Evolutionary conservation across 2,888 invertebrate genomes (phyloP), one percentile per base, ranked within the genome.

Genomic region (Noctua janthina): DNA sequence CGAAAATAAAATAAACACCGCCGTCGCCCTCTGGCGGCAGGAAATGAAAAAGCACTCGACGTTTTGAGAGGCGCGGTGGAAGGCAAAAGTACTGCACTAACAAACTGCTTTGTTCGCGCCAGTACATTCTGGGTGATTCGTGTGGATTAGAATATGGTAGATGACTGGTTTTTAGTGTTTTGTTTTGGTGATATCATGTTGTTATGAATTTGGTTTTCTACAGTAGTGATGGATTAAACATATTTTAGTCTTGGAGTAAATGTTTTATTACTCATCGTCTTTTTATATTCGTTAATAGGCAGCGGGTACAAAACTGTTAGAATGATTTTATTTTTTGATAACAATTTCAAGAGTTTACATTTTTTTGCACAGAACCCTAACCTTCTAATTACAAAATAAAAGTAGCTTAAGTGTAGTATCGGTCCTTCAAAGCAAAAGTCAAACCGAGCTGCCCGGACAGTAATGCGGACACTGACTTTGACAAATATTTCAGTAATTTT

Each of bases 31-130:
- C 92, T 93, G 91, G 92, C 91, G 92, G 92, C 91, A 92, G 95
- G 95, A 95, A 95, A 95, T 95, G 95, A 95, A 94, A 94, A 93
- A 92, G 93, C 92, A 92, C 92, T 93, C 89, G 90, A 74, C 87
- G 88, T 90, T 91, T 91, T 87, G 90, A 89, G 90, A 90, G 90
- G 90, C 90, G 89, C 90, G 90, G 90, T 90, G 92, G 90, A 91
- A 91, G 90, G 89, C 91, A 90, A 91, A 92, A 93, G 92, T 91
- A 91, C 91, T 92, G 93, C 92, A 91, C 94, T 94, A 94, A 94
- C 94, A 94, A 94, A 94, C 94, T 92, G 93, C 94, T 94, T 94
- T 94, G 94, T 95, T 93, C 92, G 90, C 84, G 79, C 84, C 84
- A 84, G 89, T 85, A 87, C 85, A 87, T 88, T 86, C 82, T 81